Conservation (phyloP, 2,797 vertebrate species). For the Decapterus maruadsi region DNA sequence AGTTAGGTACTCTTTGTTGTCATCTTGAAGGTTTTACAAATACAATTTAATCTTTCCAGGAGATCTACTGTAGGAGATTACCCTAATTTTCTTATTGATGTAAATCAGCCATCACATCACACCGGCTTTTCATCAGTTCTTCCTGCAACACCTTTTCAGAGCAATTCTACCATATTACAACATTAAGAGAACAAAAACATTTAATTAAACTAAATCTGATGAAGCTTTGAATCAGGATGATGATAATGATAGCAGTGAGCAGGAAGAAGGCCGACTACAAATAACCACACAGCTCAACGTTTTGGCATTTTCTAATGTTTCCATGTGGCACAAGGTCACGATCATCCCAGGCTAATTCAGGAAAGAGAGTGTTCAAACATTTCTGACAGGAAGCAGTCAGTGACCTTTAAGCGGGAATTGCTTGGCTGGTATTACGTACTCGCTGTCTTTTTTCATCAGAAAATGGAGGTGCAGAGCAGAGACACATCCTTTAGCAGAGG, state of each 20-base stretch:
- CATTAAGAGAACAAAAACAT: background rate
- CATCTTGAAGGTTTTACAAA: background rate
- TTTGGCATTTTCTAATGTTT: conserved; percentile 43
- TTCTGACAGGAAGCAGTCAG: conserved; percentile 65
- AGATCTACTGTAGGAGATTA: background rate
- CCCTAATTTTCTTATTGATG: background rate
- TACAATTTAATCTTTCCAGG: background rate
- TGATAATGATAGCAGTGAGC: background rate
- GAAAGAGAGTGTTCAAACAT: conserved; percentile 48
- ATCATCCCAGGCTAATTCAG: conserved; percentile 41
- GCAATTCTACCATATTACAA: background rate
- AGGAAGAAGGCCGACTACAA: background rate
- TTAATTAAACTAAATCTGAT: background rate
- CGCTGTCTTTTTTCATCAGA: conserved; percentile 60
- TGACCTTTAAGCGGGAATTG: conserved; percentile 78
- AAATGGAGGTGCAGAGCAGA: conserved; percentile 31
- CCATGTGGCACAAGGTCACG: conserved; percentile 37
- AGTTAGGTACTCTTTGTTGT: background rate
- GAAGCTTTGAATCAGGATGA: background rate
- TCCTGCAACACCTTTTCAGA: background rate
- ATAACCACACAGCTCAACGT: conserved; percentile 12
- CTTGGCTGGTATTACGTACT: conserved; percentile 40
- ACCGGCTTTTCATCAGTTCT: no score
- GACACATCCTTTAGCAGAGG: conserved; percentile 57
- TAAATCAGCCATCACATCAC: background rate